phyloP scores from a whole-genome alignment of 2,797 vertebrate genomes.

The Anabacerthia variegaticeps region DNA sequence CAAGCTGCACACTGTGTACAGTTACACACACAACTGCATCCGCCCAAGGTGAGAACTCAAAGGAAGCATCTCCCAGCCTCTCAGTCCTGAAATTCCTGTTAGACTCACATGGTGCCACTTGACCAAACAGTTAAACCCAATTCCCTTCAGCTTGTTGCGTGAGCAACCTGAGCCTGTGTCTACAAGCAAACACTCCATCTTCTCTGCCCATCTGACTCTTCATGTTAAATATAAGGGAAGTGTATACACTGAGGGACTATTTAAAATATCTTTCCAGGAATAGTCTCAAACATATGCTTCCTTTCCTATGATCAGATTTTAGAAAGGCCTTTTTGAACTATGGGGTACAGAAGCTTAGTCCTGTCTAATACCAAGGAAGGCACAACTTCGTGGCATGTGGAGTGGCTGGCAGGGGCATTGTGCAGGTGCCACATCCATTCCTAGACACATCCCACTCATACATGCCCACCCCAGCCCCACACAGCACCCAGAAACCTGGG shows the following conservation, averaged over 20 bases:
- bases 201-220: not conserved
- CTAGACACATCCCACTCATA: not conserved
- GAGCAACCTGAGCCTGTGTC: not conserved
- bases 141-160: not conserved
- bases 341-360: not conserved
- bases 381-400: accelerated
- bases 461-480: not conserved
- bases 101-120: not conserved
- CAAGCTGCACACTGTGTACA: accelerated
- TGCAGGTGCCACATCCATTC: accelerated
- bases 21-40: not conserved
- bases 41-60: not conserved
- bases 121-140: not conserved
- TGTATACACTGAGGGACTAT: not conserved
- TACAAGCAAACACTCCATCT: not conserved
- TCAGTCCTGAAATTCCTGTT: not conserved
- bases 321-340: not conserved
- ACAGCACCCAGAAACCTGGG: not conserved
- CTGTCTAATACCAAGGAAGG: not conserved
- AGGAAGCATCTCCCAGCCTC: not conserved
- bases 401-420: not conserved
- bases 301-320: not conserved
- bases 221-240: not conserved
- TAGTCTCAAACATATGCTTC: not conserved
- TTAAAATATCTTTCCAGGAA: not conserved